Evolutionary conservation across 2,113 vertebrate genomes (phyloP), one percentile per base, ranked within the genome.

Genomic region (Nothoprocta perdicaria): DNA sequence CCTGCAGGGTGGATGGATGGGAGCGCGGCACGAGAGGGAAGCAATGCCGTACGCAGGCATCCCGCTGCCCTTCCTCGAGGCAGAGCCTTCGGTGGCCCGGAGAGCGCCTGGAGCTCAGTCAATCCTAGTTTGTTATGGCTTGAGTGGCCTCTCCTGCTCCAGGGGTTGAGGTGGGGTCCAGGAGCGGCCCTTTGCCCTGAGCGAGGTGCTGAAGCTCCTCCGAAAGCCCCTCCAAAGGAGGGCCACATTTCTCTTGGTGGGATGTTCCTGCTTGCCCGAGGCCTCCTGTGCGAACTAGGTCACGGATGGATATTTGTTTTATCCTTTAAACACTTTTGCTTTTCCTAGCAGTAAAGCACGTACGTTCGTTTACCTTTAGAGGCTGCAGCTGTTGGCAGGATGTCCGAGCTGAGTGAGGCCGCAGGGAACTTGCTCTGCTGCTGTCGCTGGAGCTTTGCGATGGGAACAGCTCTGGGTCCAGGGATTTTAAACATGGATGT

Each of bases 41-140:
- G 72, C 16, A 9, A 5, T 40, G 52, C 50, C 60, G 62, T 79
- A 90, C 66, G 82, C 69, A 22, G 19, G 82, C 43, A 52, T 93
- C 66, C 68, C 40, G 46, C 68, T 52, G 68, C 52, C 57, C 3
- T 83, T 81, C 62, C 68, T 94, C 45, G 73, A 68, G 38, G 35
- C 62, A 48, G 4, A 45, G 55, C 60, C 75, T 31, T 63, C 10
- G 19, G 46, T 9, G 46, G 46, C 46, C 48, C 22, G 21, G 21
- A 48, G 48, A 48, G 48, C 48, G 22, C 22, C 48, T 48, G 22
- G 48, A 48, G 21, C 48, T 48, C 48, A 10, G 21, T 11, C 48
- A 10, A 92, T 93, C 91, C 65, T 48, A 80, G 65, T 74, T 81
- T 76, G 83, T 35, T 80, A 31, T 75, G 83, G 93, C 80, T 68